phyloP scores from a whole-genome alignment of 2,888 invertebrate species.

The Temnothorax unifasciatus region DNA sequence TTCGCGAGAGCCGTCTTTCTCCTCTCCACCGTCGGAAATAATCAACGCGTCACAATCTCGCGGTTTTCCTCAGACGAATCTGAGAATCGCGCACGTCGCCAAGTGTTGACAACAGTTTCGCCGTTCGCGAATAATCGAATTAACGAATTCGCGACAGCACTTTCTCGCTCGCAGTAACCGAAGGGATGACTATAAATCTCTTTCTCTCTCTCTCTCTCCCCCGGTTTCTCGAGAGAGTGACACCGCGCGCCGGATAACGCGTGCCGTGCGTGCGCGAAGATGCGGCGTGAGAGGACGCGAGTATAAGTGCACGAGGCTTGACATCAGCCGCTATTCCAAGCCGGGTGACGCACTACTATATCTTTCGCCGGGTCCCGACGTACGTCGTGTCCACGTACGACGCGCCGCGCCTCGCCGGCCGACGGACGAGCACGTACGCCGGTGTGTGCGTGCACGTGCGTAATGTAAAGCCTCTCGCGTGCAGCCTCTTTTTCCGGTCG shows the following conservation, averaged over 20 bases:
- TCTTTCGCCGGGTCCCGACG: constrained; percentile 55
- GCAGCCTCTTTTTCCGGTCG: constrained; percentile 48
- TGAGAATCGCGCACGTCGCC: neutral
- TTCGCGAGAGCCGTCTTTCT: neutral
- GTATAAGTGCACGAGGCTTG: constrained; percentile 75
- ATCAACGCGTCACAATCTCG: neutral
- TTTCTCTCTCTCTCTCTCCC: neutral
- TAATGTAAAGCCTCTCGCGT: constrained; percentile 61
- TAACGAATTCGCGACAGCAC: neutral
- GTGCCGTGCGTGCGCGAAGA: constrained; percentile 17
- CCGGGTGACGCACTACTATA: constrained; percentile 83
- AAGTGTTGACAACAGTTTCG: neutral
- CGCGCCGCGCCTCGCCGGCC: constrained; percentile 29
- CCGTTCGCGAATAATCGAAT: constrained; percentile 10
- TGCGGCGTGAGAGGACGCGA: constrained; percentile 8
- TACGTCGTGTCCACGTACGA: constrained; percentile 42
- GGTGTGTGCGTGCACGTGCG: constrained; percentile 56
- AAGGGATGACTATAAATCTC: neutral
- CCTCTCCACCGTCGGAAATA: neutral
- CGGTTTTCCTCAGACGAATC: neutral
- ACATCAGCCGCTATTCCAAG: constrained; percentile 85
- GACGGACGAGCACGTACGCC: neutral
- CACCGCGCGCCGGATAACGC: neutral
- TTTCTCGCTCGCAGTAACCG: neutral
- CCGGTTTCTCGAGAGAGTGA: constrained; percentile 34